Evolutionary conservation across 2,113 vertebrate genomes (phyloP).

Genomic region (Serilophus lunatus): DNA sequence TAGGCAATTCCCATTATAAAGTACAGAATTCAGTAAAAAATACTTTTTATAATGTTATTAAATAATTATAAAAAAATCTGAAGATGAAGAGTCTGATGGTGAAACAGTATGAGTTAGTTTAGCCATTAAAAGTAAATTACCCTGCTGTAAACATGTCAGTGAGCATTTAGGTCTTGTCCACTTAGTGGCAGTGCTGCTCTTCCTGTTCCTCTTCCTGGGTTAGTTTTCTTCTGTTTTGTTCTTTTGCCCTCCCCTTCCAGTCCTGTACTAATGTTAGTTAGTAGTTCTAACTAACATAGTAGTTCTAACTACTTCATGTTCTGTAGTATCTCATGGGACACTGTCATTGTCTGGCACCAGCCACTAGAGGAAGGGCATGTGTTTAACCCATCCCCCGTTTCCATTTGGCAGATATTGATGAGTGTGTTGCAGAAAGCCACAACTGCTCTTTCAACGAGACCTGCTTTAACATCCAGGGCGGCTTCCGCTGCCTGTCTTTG

Average conservation of each 20-base stretch:
- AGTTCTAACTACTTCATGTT: no score
- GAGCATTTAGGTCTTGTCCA: constrained; percentile 2
- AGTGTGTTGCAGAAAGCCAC: constrained; percentile 90
- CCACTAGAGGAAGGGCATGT: neutral
- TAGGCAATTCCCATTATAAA: neutral
- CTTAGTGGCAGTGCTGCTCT: constrained; percentile 51
- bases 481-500: constrained; percentile 87
- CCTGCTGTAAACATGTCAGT: neutral
- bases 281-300: no score
- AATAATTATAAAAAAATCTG: neutral
- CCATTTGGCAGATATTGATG: constrained; percentile 83
- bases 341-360: neutral
- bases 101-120: neutral
- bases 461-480: constrained; percentile 95
- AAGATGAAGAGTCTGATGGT: neutral
- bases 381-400: neutral
- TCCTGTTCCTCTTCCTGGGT: neutral
- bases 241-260: neutral
- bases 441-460: constrained; percentile 86
- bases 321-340: no score
- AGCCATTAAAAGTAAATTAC: neutral
- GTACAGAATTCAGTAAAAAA: neutral
- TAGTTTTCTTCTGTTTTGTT: neutral
- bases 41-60: neutral
- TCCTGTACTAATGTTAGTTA: neutral